Evolutionary conservation across 2,113 vertebrate genomes (phyloP), one percentile per base, ranked within the genome.

Genomic region (Atherinomorus stipes): DNA sequence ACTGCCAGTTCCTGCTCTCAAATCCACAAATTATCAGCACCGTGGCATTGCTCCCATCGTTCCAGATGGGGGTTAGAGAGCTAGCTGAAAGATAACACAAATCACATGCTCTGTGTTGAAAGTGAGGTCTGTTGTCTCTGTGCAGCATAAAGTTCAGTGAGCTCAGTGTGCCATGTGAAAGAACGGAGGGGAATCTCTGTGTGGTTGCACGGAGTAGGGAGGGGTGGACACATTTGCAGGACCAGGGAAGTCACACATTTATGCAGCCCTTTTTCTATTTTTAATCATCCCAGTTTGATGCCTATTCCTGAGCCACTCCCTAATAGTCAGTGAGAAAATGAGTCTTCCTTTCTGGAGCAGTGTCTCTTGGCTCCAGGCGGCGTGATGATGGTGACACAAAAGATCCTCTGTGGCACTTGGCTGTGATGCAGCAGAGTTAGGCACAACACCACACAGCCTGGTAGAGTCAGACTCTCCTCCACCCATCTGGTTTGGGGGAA

Each of bases 281-380:
- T 91, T 90, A 91, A 89, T 88, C 77, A 88, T 70, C 84, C 85
- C 86, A 88, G 82, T 92, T 91, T 74, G 78, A 76, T 87, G 77
- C 89, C 89, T 93, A 90, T 91, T 93, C 89, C 86, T 76, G 81
- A 90, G 90, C 66, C 80, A 84, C 80, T 72, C 65, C 80, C 84
- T 80, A 69, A 89, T 85, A 92, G 77, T 84, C 52, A 72, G 77
- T 37, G 80, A 88, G 81, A 87, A 85, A 92, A 91, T 82, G 80
- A 91, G 82, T 78, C 77, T 83, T 85, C 71, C 81, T 84, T 88
- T 90, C 86, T 89, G 80, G 85, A 89, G 53, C 89, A 88, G 87
- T 78, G 78, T 92, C 85, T 88, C 80, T 76, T 73, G 82, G 79
- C 83, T 88, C 86, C 80, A 75, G 89, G 90, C 84, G 71, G 75